phyloP scores from a whole-genome alignment of 1,140 invertebrate species.

The Brachionus plicatilis region DNA sequence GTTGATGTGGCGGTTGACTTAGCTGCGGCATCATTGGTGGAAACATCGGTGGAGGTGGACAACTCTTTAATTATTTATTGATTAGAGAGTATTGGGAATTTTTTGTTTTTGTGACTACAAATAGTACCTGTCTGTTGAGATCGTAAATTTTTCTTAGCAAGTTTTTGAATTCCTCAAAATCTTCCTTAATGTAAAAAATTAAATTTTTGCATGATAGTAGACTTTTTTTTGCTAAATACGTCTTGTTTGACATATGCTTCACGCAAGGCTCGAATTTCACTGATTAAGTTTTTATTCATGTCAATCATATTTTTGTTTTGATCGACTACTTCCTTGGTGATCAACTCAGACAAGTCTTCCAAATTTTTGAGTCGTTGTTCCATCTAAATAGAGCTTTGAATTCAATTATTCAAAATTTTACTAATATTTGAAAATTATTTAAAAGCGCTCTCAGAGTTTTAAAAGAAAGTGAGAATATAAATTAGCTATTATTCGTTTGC shows the following conservation, averaged over 20 bases:
- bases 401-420: background rate
- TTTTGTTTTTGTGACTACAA: background rate
- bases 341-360: conserved; percentile 24
- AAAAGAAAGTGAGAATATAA: background rate
- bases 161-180: conserved; percentile 36
- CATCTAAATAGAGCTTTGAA: background rate
- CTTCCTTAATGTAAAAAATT: background rate
- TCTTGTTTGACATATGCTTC: conserved; percentile 27
- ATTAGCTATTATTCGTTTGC: background rate
- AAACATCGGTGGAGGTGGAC: background rate
- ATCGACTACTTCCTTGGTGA: conserved; percentile 28
- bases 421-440: background rate
- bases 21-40: background rate
- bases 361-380: conserved; percentile 32
- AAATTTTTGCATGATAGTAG: background rate
- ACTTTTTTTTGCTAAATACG: background rate
- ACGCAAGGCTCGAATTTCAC: conserved; percentile 7
- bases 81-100: too few relatives aligned
- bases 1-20: background rate
- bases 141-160: conserved; percentile 34
- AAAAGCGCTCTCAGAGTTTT: background rate
- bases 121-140: conserved; percentile 6
- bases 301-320: conserved; percentile 38
- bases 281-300: conserved; percentile 32
- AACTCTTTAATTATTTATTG: background rate